Conservation (phyloP, 2,797 vertebrate species). For the Melanotaenia trifasciata region DNA sequence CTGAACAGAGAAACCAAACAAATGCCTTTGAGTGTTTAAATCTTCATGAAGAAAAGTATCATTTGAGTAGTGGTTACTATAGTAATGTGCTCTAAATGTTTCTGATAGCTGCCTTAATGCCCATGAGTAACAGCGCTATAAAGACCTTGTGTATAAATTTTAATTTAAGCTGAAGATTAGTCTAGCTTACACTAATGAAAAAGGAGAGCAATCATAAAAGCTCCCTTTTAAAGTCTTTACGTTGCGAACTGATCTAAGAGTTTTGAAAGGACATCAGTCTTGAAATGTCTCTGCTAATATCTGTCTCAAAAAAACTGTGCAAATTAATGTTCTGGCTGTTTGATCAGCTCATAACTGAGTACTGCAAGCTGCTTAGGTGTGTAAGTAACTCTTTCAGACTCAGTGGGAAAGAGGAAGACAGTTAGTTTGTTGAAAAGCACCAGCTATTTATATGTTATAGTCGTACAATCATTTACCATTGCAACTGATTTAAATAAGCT, state of each 20-base stretch:
- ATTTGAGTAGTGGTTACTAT: neutral
- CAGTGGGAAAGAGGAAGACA: neutral
- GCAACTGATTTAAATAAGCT: neutral
- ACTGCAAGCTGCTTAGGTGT: neutral
- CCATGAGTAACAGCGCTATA: neutral
- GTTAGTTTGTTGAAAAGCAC: neutral
- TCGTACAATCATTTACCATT: slow-evolving; percentile 4
- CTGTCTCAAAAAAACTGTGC: neutral
- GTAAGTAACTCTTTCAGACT: neutral
- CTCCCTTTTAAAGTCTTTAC: neutral
- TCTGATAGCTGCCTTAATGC: neutral
- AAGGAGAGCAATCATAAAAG: neutral
- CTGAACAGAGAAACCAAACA: neutral
- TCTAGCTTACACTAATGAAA: neutral
- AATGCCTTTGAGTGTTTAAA: neutral
- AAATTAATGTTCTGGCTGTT: neutral
- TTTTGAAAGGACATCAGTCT: neutral
- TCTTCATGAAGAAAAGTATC: neutral
- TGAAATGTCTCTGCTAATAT: neutral
- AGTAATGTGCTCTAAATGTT: neutral
- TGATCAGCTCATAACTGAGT: neutral
- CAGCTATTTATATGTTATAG: neutral
- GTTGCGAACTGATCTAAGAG: neutral
- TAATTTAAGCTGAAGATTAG: neutral
- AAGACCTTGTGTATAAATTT: neutral